A percentile compares a stretch with the other conserved stretches of the same genome.
These are phyloP conservation scores for Drosophila auraria DNA, from an alignment of 1,140 invertebrate genomes.

Conservation along the genomic window DNA sequence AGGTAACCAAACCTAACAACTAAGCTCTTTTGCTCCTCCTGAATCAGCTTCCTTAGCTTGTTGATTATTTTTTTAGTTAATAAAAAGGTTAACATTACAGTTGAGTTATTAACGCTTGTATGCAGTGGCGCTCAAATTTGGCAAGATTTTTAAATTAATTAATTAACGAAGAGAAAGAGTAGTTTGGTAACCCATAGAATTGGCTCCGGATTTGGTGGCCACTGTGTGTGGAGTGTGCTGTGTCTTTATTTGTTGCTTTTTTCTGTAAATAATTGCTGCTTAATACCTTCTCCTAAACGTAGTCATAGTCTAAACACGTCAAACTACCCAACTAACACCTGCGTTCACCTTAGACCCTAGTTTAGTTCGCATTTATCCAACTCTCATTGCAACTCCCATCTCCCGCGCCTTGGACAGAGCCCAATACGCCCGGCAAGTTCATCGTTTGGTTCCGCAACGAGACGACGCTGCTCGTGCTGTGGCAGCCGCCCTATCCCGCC, in stretches of 20 bases:
- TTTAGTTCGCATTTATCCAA: slow-evolving; percentile 13
- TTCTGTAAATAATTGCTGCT: slow-evolving; percentile 2
- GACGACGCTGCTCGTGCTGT: slow-evolving; percentile 96
- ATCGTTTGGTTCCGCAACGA: slow-evolving; percentile 98
- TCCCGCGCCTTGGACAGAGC: slow-evolving; percentile 87
- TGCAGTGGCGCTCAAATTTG: slow-evolving; percentile 43
- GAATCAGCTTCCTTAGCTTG: slow-evolving; percentile 1
- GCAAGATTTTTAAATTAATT: background rate
- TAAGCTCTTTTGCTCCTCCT: background rate
- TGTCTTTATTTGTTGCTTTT: slow-evolving; percentile 41
- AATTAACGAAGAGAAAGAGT: background rate
- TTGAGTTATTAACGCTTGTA: slow-evolving; percentile 15
- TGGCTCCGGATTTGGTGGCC: slow-evolving; percentile 37
- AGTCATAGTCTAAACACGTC: background rate
- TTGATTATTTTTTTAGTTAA: slow-evolving; percentile 37
- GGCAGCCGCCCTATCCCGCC: slow-evolving; percentile 97
- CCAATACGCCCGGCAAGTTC: slow-evolving; percentile 97
- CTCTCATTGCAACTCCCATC: slow-evolving; percentile 24
- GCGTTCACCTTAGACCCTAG: background rate
- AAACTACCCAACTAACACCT: background rate
- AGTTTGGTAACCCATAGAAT: slow-evolving; percentile 1
- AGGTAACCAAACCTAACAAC: slow-evolving; percentile 52
- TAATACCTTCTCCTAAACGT: background rate
- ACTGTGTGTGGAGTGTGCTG: slow-evolving; percentile 44
- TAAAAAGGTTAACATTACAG: slow-evolving; percentile 43